Evolutionary conservation across 1,140 invertebrate genomes (phyloP).

Genomic region (Leucophenga varia): DNA sequence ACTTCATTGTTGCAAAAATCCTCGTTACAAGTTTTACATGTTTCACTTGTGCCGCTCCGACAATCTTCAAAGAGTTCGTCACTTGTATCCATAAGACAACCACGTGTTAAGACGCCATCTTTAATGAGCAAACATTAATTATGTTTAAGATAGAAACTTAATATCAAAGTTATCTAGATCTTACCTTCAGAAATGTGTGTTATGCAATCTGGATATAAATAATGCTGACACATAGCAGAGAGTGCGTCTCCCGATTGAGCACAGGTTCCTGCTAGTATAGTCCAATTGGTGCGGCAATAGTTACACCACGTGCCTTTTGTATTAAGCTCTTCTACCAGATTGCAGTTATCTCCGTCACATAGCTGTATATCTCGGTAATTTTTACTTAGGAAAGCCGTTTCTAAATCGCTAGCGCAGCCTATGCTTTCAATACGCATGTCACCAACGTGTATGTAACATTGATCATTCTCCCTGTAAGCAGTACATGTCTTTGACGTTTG

Average conservation of each 20-base stretch:
- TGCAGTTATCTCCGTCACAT: slow-evolving; percentile 38
- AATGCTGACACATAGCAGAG: slow-evolving; percentile 20
- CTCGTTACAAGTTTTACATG: slow-evolving; percentile 24
- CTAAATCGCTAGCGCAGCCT: slow-evolving; percentile 39
- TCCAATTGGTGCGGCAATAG: slow-evolving; percentile 14
- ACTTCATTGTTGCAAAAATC: slow-evolving; percentile 31
- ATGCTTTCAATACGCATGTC: slow-evolving; percentile 22
- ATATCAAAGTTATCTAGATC: neutral
- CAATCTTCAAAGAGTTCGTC: slow-evolving; percentile 38
- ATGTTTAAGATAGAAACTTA: neutral
- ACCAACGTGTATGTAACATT: slow-evolving; percentile 43
- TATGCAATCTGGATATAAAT: slow-evolving; percentile 30
- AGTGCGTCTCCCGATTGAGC: too few relatives aligned
- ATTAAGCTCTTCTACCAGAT: slow-evolving; percentile 26
- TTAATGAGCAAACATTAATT: neutral
- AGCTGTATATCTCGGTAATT: slow-evolving; percentile 29
- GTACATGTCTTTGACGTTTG: slow-evolving; percentile 15
- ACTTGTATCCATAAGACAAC: slow-evolving; percentile 30
- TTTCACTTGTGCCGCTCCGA: slow-evolving; percentile 14
- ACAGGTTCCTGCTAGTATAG: too few relatives aligned
- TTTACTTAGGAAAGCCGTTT: slow-evolving; percentile 5
- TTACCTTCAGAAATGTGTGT: slow-evolving; percentile 24
- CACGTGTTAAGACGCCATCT: slow-evolving; percentile 36
- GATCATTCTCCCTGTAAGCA: slow-evolving; percentile 27
- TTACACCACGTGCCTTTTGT: too few relatives aligned